Evolutionary conservation across 2,113 vertebrate genomes (phyloP), one percentile per base, ranked within the genome.

Genomic region (Phaethon lepturus): DNA sequence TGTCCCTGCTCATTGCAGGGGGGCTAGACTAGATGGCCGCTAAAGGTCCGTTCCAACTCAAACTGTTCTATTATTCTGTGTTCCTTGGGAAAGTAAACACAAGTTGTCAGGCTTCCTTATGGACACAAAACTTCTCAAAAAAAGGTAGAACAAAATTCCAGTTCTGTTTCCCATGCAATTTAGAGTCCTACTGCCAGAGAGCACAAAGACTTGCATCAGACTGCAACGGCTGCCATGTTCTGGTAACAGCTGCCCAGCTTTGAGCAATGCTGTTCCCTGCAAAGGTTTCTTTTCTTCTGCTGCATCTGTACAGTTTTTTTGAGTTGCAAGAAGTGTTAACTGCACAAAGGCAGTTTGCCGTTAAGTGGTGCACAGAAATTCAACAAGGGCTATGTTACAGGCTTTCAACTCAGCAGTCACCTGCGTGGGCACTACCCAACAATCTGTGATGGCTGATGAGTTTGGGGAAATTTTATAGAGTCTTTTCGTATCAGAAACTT

Each of bases 81-180:
- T 86, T 56, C 77, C 86, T 86, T 89, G 47, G 17, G 56, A 97
- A 95, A 97, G 95, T 86, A 95, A 72, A 66, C 45, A 96, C 92
- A 83, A 91, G 44, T 33, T 76, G 38, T 64, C 91, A 85, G 62
- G 67, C 94, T 83, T 97, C 82, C 67, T 52, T 81, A 64, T 11
- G 35, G 74, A 94, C 81, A 59, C 42, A 44, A 89, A 69, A 52
- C 35, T 74, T 83, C n/a, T 38, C 69, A 85, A 56, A n/a, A 80
- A 74, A 74, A 78, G 29, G 47, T 7, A 67, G 29, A n/a, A 68
- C 78, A 45, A 35, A 56, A 63, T 13, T 64, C 60, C 88, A 87
- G 73, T 80, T 90, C 88, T 44, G 80, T 63, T 92, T 95, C 93
- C 89, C 80, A 13, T 7, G 3, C 6, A 31, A 86, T 80, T 60